phyloP scores from a whole-genome alignment of 2,888 invertebrate species.

The Melieria picta region DNA sequence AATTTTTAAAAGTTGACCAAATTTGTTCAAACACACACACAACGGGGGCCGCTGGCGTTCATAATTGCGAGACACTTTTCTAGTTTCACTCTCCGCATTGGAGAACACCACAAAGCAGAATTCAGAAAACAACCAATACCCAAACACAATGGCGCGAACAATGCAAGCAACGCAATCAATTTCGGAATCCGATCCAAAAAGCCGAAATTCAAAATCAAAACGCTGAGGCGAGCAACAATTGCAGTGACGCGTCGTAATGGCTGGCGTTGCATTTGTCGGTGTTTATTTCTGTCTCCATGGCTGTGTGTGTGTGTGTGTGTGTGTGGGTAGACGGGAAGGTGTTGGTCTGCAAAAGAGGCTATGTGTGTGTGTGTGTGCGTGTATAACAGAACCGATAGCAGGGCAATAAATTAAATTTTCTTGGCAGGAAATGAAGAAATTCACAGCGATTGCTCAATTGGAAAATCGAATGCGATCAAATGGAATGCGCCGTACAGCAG shows the following conservation, averaged over 20 bases:
- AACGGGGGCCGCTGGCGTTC: too few relatives aligned
- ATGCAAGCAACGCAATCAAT: constrained; percentile 13
- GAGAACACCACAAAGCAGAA: too few relatives aligned
- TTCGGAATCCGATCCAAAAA: constrained; percentile 3
- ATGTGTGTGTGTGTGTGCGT: background rate
- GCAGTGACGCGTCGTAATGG: background rate
- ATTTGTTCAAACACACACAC: too few relatives aligned
- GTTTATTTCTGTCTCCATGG: background rate
- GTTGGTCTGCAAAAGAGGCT: background rate
- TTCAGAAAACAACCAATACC: too few relatives aligned
- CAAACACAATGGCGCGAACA: background rate
- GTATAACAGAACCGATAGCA: constrained; percentile 20
- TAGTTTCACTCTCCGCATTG: too few relatives aligned
- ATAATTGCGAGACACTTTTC: too few relatives aligned
- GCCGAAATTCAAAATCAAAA: background rate
- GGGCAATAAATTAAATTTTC: constrained; percentile 28
- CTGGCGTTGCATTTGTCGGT: background rate
- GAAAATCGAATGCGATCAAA: constrained; percentile 36
- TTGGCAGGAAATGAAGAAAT: constrained; percentile 38
- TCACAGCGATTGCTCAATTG: constrained; percentile 34
- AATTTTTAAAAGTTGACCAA: too few relatives aligned
- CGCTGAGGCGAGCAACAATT: constrained; percentile 6
- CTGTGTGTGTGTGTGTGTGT: background rate
- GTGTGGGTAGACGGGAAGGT: background rate
- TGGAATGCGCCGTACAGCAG: constrained; percentile 11